Base-by-base conservation (phyloP, 1,140 invertebrate genomes). In the Eurosta solidaginis region DNA sequence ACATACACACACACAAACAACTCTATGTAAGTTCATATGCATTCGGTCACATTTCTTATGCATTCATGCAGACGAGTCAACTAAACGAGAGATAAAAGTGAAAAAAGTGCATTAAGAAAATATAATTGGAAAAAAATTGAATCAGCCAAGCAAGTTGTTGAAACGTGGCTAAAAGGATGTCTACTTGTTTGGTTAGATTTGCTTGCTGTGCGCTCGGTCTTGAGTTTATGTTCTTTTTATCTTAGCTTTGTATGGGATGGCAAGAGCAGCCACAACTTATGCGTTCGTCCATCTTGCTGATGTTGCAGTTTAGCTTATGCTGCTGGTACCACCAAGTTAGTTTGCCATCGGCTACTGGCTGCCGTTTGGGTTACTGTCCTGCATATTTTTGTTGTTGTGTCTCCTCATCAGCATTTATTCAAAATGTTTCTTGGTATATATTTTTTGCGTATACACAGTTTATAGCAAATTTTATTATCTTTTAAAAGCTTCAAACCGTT, bases 111-210 rank as follows among this genome's bases (percentile, higher is more conserved):
- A n/a, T 2, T 17, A 33, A 59, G 3, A 59, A 33, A 36, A 68
- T 42, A 22, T 33, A 68, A 68, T 68, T 68, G 59, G n/a, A n/a
- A 68, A 68, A 59, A 68, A 68, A 68, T 68, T 68, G 59, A 68
- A 68, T 68, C 59, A 68, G 40, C 17, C 59, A 7, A 63, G 59
- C 59, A 29, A 42, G 59, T 68, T 68, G 59, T 68, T 29, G 40
- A 40, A 68, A 68, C 59, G 59, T 68, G 59, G 59, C 59, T 40
- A 68, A 68, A 68, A 68, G 59, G 59, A 68, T 68, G 59, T 68
- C 33, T 68, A 20, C 59, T 40, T 36, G 33, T 7, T 20, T 40
- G 59, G 49, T 25, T 22, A 3, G 22, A 3, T 5, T 25, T 12
- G 49, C 54, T 5, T 63, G 3, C n/a, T 12, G 14, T 20, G 20